phyloP scores from a whole-genome alignment of 2,888 invertebrate genomes.

The Uloborus plumipes region DNA sequence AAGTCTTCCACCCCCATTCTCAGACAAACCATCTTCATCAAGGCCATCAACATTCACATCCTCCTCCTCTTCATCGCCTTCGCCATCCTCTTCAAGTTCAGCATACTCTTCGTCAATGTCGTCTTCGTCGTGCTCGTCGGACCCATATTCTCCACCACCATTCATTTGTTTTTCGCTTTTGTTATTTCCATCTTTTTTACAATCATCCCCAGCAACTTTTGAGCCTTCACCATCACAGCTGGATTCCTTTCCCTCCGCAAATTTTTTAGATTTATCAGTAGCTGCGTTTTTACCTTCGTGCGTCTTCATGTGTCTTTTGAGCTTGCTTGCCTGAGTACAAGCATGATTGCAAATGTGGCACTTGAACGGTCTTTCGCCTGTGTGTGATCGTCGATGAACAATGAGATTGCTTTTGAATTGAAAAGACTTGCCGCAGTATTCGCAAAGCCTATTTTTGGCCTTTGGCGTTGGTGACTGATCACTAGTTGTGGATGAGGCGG shows the following conservation, averaged over 20 bases:
- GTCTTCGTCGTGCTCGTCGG: slow-evolving; percentile 70
- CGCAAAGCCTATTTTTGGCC: slow-evolving; percentile 78
- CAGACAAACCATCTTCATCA: slow-evolving; percentile 38
- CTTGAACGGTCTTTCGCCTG: slow-evolving; percentile 88
- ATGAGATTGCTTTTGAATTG: slow-evolving; percentile 93
- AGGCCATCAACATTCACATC: slow-evolving; percentile 40
- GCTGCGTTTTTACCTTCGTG: slow-evolving; percentile 74
- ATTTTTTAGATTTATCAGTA: slow-evolving; percentile 57
- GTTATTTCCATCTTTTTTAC: slow-evolving; percentile 50
- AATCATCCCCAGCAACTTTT: slow-evolving; percentile 11
- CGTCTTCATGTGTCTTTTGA: slow-evolving; percentile 92
- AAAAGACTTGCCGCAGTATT: slow-evolving; percentile 94
- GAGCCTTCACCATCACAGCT: slow-evolving; percentile 3
- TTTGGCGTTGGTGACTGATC: slow-evolving; percentile 71
- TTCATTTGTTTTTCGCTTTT: slow-evolving; percentile 58
- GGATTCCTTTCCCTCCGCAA: neutral
- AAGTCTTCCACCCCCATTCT: slow-evolving; percentile 45
- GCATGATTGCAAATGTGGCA: slow-evolving; percentile 92
- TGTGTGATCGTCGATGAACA: slow-evolving; percentile 86
- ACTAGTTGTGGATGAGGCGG: slow-evolving; percentile 78
- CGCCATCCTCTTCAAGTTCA: slow-evolving; percentile 83
- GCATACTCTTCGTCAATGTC: slow-evolving; percentile 73
- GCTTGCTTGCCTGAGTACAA: slow-evolving; percentile 88
- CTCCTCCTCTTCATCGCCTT: slow-evolving; percentile 72
- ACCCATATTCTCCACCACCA: slow-evolving; percentile 71